Conservation (phyloP, 1,140 invertebrate species). For the Dreissena polymorpha region DNA sequence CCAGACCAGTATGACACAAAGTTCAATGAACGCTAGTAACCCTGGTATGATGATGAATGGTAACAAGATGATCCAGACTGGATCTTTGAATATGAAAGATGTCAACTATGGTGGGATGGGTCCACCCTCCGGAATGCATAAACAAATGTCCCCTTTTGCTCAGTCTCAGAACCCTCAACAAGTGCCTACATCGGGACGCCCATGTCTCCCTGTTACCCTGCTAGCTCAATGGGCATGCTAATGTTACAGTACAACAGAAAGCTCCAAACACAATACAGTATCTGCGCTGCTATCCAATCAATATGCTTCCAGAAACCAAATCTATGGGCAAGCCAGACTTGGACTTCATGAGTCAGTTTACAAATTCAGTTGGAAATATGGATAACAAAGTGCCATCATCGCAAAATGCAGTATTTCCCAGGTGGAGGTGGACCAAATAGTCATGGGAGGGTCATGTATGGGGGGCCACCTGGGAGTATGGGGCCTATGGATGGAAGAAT, state of each 20-base stretch:
- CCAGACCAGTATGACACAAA: conserved; percentile 40
- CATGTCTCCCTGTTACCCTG: conserved; percentile 62
- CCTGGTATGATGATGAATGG: conserved; percentile 30
- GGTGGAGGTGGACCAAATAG: conserved; percentile 67
- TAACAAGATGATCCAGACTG: conserved; percentile 16
- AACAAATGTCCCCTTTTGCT: conserved; percentile 55
- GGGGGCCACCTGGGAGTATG: conserved; percentile 68
- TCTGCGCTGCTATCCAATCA: conserved; percentile 87
- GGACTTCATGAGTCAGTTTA: conserved; percentile 94
- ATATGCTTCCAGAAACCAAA: conserved; percentile 75
- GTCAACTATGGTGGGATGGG: conserved; percentile 36
- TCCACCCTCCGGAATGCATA: conserved; percentile 50
- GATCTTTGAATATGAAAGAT: conserved; percentile 43
- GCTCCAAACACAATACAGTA: conserved; percentile 99
- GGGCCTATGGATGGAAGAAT: conserved; percentile 44
- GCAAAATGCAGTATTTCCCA: conserved; percentile 83
- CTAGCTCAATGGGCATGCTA: conserved; percentile 76
- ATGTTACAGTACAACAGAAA: conserved; percentile 91
- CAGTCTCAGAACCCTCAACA: conserved; percentile 54
- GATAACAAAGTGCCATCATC: conserved; percentile 87
- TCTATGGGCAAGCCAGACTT: conserved; percentile 92
- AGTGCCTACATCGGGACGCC: conserved; percentile 59
- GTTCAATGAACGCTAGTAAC: conserved; percentile 28
- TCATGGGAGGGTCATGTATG: conserved; percentile 53
- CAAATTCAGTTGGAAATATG: conserved; percentile 80